These are phyloP conservation scores for Onychostruthus taczanowskii DNA, from an alignment of 2,113 vertebrate genomes.

Conservation along the genomic window DNA sequence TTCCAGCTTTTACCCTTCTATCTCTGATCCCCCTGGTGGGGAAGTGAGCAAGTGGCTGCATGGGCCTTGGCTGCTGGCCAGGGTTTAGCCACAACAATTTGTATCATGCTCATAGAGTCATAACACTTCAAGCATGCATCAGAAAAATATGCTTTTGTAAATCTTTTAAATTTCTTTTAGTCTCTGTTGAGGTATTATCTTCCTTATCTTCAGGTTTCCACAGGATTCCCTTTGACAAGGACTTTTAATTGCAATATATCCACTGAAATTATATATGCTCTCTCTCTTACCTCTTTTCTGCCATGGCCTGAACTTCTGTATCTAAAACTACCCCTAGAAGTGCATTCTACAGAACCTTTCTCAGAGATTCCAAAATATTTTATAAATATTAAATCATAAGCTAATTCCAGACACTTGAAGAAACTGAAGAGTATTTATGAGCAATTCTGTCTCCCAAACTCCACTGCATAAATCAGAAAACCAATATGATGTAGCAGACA, in stretches of 20 bases:
- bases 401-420: not conserved
- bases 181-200: not conserved
- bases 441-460: not conserved
- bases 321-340: not conserved
- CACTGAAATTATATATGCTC: not conserved
- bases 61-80: not conserved
- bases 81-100: not conserved
- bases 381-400: not conserved
- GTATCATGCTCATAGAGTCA: not conserved
- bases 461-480: not conserved
- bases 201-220: not conserved
- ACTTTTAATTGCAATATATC: not conserved
- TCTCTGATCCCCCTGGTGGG: fast-evolving
- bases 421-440: not conserved
- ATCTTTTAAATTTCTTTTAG: not conserved
- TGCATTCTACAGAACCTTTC: not conserved
- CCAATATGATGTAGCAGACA: not conserved
- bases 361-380: not conserved
- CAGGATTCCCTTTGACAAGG: not conserved
- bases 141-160: not conserved
- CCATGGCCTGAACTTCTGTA: not conserved
- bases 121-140: not conserved
- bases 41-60: fast-evolving
- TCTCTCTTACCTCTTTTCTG: not conserved
- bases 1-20: not conserved